Percentiles rank a stretch among this genome's conserved stretches.
phyloP scores from a whole-genome alignment of 2,113 vertebrate species.

The Dermatemys mawii region DNA sequence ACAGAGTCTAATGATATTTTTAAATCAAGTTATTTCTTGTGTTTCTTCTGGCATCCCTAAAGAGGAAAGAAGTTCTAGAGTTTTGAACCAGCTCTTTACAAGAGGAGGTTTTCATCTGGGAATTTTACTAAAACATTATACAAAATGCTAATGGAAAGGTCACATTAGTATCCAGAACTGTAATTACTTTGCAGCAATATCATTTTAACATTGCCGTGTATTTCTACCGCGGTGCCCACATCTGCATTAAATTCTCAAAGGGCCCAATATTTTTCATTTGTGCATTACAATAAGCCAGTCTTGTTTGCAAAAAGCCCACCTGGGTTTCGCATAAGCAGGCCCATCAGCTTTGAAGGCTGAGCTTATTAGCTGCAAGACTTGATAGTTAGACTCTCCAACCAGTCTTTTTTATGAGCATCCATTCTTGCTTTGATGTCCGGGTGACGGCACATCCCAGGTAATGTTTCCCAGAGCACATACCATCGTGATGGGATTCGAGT shows the following conservation, averaged over 20 bases:
- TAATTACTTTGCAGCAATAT: not conserved
- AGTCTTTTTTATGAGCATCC: not conserved
- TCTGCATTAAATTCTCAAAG: not conserved
- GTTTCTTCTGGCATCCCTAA: not conserved
- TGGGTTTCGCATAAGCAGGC: not conserved
- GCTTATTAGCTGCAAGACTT: not conserved
- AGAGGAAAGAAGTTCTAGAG: not conserved
- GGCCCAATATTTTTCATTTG: not conserved
- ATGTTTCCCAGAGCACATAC: not conserved
- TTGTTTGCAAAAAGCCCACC: not conserved
- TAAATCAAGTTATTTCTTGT: not conserved
- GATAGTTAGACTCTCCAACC: not conserved
- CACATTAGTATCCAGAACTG: not conserved
- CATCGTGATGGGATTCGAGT: not conserved
- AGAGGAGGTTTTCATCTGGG: not conserved
- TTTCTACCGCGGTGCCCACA: not conserved
- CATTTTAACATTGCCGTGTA: not conserved
- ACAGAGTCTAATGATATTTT: not conserved
- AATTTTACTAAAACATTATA: not conserved
- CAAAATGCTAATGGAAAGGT: not conserved
- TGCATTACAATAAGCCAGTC: not conserved
- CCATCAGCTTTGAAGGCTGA: not conserved
- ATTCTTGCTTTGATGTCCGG: not conserved
- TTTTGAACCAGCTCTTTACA: not conserved
- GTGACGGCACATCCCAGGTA: not conserved